phyloP scores from a whole-genome alignment of 2,797 vertebrate genomes.

The Gymnocypris eckloni region DNA sequence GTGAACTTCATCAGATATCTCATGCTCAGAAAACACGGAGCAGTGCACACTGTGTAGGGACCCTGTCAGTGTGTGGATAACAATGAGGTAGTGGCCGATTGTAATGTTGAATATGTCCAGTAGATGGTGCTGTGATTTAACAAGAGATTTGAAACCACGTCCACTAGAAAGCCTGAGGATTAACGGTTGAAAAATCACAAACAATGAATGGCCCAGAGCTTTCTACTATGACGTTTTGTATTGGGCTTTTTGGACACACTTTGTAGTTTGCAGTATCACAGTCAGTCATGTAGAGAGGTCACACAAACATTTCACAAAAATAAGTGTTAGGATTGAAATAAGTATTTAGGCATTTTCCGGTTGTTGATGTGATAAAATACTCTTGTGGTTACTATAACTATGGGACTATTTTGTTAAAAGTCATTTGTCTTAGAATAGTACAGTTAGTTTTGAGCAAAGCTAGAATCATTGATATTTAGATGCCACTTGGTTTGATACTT shows the following conservation, averaged over 20 bases:
- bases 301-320: not conserved
- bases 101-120: conserved; percentile 41
- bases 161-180: not conserved
- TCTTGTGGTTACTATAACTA: not conserved
- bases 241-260: not conserved
- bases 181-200: not conserved
- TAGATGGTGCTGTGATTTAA: conserved; percentile 47
- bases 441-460: not conserved
- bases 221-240: not conserved
- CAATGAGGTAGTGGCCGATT: not conserved
- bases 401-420: too few species aligned
- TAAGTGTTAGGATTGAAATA: not conserved
- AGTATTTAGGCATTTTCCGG: not conserved
- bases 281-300: not conserved
- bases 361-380: not conserved
- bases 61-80: not conserved
- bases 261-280: not conserved
- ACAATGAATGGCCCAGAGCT: not conserved
- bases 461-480: not conserved
- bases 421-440: not conserved
- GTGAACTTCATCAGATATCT: not conserved
- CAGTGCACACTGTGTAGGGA: not conserved
- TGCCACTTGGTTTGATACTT: not conserved
- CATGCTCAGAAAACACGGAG: not conserved
- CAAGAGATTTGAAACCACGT: not conserved